Evolutionary conservation across 2,797 vertebrate genomes (phyloP).

Genomic region (Eulemur albifrons): DNA sequence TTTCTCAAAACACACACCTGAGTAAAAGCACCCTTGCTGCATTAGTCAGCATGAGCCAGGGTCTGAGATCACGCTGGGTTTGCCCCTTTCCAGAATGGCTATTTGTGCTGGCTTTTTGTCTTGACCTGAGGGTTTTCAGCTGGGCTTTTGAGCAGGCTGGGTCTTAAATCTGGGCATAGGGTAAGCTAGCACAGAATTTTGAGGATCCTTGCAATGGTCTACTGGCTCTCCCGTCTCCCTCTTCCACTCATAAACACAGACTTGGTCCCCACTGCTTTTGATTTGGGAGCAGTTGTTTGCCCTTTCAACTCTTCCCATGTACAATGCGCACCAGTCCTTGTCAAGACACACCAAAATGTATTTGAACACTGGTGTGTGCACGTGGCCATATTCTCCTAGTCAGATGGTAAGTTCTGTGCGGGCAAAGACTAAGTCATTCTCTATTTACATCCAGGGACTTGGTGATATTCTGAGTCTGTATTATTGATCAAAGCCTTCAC

Average conservation of each 20-base stretch:
- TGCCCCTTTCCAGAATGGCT: not conserved
- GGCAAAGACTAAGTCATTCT: not conserved
- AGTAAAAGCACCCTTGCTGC: not conserved
- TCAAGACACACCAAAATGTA: not conserved
- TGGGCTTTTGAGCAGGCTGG: not conserved
- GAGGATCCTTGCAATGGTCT: not conserved
- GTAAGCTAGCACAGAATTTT: not conserved
- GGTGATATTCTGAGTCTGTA: not conserved
- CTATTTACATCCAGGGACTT: not conserved
- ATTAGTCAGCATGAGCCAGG: not conserved
- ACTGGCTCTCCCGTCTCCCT: not conserved
- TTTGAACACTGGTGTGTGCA: not conserved
- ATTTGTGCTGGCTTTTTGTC: not conserved
- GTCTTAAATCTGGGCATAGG: not conserved
- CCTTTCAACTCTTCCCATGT: not conserved
- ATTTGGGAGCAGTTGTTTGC: not conserved
- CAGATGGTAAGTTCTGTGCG: not conserved
- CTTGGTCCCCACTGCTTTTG: not conserved
- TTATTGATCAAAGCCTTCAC: not conserved
- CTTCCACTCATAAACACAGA: not conserved
- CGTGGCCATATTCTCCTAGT: not conserved
- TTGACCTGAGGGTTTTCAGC: not conserved
- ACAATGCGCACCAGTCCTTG: not conserved
- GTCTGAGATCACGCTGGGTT: not conserved
- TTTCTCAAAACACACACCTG: not conserved